Conservation (phyloP, 2,797 vertebrate genomes). For the Notolepis coatsorum region DNA sequence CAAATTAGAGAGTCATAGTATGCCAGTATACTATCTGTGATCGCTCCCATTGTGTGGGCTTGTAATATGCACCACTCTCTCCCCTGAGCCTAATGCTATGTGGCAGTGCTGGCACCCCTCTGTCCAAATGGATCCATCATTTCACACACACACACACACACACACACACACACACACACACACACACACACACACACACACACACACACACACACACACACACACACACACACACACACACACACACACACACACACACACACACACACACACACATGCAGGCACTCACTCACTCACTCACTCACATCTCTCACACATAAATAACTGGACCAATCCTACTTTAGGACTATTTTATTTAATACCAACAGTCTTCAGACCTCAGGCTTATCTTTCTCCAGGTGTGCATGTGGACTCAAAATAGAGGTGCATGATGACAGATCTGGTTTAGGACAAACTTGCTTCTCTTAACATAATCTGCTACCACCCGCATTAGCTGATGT, state of each 20-base stretch:
- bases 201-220: not conserved
- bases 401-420: too few species aligned
- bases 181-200: not conserved
- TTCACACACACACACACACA: not conserved
- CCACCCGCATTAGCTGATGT: too few species aligned
- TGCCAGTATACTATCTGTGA: constrained; percentile 76
- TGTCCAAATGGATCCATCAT: constrained; percentile 86
- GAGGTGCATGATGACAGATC: too few species aligned
- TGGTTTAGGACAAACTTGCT: too few species aligned
- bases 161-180: not conserved
- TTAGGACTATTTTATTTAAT: too few species aligned
- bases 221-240: not conserved
- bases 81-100: constrained; percentile 77
- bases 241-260: not conserved
- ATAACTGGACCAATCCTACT: too few species aligned
- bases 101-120: constrained; percentile 82
- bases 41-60: constrained; percentile 73
- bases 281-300: not conserved
- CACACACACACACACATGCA: not conserved
- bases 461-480: too few species aligned
- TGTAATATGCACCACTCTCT: constrained; percentile 59
- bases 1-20: constrained; percentile 38
- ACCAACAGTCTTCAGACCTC: too few species aligned
- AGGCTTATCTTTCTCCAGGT: too few species aligned
- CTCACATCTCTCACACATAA: too few species aligned